Evolutionary conservation across 2,797 vertebrate species (phyloP).

Genomic region (Platalea minor): DNA sequence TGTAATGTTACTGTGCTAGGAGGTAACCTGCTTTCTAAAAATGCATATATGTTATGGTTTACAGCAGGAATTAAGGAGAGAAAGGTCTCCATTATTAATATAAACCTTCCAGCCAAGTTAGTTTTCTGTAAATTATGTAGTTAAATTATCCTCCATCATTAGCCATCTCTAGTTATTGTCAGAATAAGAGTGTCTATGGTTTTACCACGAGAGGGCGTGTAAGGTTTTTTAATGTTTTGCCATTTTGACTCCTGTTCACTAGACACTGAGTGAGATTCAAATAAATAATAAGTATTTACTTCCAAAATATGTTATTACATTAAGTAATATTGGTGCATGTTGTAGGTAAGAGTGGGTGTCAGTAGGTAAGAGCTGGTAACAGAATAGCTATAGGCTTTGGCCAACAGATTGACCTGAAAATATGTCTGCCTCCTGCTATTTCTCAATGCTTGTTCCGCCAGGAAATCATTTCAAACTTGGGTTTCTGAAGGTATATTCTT

Average conservation of each 20-base stretch:
- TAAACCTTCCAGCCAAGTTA: not conserved
- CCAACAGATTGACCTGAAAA: not conserved
- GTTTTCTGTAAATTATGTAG: not conserved
- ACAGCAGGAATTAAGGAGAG: not conserved
- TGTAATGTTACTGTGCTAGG: not conserved
- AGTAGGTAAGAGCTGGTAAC: not conserved
- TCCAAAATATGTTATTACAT: not conserved
- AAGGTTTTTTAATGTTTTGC: constrained; percentile 45
- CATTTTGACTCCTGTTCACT: not conserved
- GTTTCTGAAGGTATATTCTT: constrained; percentile 14
- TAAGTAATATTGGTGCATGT: not conserved
- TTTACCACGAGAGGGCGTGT: constrained; percentile 69
- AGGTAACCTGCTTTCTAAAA: not conserved
- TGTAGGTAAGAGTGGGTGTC: not conserved
- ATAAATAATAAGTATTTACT: not conserved
- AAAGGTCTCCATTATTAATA: not conserved
- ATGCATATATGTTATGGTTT: not conserved
- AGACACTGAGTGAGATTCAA: not conserved
- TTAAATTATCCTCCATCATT: not conserved
- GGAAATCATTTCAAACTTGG: not conserved
- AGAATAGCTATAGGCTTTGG: not conserved
- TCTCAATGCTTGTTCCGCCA: not conserved
- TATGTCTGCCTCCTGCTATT: not conserved
- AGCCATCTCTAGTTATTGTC: not conserved
- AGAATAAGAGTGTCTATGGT: not conserved